phyloP scores from a whole-genome alignment of 2,113 vertebrate genomes.

The Cephalopholis sonnerati region DNA sequence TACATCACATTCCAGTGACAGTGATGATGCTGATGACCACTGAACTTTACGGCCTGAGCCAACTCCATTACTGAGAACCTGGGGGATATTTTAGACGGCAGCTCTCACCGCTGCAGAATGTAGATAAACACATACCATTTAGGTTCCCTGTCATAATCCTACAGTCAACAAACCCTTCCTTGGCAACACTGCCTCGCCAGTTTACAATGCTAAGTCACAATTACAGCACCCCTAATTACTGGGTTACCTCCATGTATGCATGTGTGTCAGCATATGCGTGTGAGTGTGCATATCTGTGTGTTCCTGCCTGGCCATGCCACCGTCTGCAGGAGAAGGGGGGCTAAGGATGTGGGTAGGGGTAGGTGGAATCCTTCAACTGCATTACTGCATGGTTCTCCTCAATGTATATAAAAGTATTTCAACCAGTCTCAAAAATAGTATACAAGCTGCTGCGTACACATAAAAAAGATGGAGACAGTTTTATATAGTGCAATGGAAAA shows the following conservation, averaged over 20 bases:
- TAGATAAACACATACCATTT: slow-evolving; percentile 81
- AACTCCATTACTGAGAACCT: slow-evolving; percentile 59
- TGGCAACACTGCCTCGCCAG: slow-evolving; percentile 70
- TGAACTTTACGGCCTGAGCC: slow-evolving; percentile 50
- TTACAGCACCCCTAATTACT: slow-evolving; percentile 74
- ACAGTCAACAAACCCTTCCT: slow-evolving; percentile 78
- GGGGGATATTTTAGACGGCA: slow-evolving; percentile 67
- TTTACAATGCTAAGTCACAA: slow-evolving; percentile 78
- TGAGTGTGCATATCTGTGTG: slow-evolving; percentile 60
- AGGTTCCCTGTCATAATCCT: slow-evolving; percentile 72
- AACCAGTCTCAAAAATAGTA: slow-evolving; percentile 16
- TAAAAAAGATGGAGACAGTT: slow-evolving; percentile 4
- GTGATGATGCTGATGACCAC: slow-evolving; percentile 21
- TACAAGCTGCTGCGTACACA: background rate
- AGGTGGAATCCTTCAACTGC: slow-evolving; percentile 36
- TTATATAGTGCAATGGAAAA: background rate
- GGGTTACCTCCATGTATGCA: slow-evolving; percentile 58
- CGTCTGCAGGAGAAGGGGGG: slow-evolving; percentile 26
- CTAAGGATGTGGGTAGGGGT: slow-evolving; percentile 27
- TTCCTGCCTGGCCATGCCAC: slow-evolving; percentile 38
- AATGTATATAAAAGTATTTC: slow-evolving; percentile 41
- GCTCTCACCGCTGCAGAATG: slow-evolving; percentile 74
- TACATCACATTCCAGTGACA: slow-evolving; percentile 2
- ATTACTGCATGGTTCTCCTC: slow-evolving; percentile 21
- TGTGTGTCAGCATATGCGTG: slow-evolving; percentile 50